These are phyloP conservation scores for Eupsilia transversa DNA, from an alignment of 2,888 invertebrate species.

Conservation along the genomic window DNA sequence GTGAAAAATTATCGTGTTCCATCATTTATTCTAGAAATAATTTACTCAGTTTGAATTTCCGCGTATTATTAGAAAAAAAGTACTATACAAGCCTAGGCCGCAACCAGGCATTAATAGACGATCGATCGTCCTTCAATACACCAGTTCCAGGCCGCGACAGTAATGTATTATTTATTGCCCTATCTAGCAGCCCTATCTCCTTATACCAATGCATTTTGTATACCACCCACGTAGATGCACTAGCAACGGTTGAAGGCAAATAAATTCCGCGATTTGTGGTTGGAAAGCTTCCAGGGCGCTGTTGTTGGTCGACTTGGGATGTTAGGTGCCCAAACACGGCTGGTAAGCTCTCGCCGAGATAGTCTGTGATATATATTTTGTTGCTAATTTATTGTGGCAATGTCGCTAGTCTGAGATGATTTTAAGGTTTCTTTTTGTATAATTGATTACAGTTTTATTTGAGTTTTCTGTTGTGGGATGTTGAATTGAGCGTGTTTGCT, in stretches of 20 bases:
- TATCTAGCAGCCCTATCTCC: slow-evolving; percentile 65
- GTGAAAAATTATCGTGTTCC: too few species aligned
- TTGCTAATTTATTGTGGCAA: slow-evolving; percentile 60
- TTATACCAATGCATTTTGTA: slow-evolving; percentile 79
- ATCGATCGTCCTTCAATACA: too few species aligned
- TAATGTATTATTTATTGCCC: too few species aligned
- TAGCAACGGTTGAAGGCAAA: slow-evolving; percentile 86
- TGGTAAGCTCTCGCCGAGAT: slow-evolving; percentile 64
- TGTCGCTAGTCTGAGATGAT: slow-evolving; percentile 37
- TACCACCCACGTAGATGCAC: slow-evolving; percentile 85
- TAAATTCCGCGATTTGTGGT: slow-evolving; percentile 89
- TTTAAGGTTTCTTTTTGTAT: slow-evolving; percentile 12
- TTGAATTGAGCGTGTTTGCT: background rate
- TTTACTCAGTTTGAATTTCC: too few species aligned
- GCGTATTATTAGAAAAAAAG: too few species aligned
- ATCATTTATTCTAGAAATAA: too few species aligned
- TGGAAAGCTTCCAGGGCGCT: slow-evolving; percentile 87
- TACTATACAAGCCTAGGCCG: too few species aligned
- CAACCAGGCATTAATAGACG: too few species aligned
- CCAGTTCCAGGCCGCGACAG: too few species aligned
- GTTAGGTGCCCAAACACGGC: slow-evolving; percentile 69
- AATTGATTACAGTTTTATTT: background rate
- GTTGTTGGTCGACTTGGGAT: slow-evolving; percentile 78
- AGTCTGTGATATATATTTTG: slow-evolving; percentile 63
- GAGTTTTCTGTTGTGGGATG: background rate